Evolutionary conservation across 2,888 invertebrate species (phyloP), one percentile per base, ranked within the genome.

Genomic region (Acrobasis suavella): DNA sequence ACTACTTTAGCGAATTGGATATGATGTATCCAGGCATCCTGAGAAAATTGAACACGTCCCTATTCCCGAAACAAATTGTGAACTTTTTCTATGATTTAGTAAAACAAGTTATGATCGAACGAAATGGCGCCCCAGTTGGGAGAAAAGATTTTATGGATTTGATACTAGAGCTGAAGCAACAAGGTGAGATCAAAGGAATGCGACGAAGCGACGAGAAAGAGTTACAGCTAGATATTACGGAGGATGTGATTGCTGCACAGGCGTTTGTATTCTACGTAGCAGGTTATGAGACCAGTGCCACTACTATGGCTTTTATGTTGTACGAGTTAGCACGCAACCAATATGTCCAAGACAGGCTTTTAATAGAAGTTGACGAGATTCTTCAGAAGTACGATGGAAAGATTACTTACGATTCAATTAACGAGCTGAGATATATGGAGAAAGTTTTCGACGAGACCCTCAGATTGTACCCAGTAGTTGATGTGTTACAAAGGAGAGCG

Each of bases 271-370:
- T 92, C 69, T 91, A 87, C 64, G 74, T 78, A 1, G 93, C 83
- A 9, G 92, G 92, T 0, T 92, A 86, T 67, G 92, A 91, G 67
- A 91, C 91, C 0, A 86, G 84, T 50, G 85, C 92, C 0, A 83
- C 87, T 0, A 83, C 87, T 0, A 76, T 91, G 67, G 65, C 83
- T 0, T 89, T 81, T 55, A 66, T 83, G 46, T 65, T 86, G 10
- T 85, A 86, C 63, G 75, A 85, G 65, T 65, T 92, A 12, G 87
- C 90, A 0, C 54, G 71, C 3, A 79, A 91, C 67, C 83, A 77
- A 14, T 74, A 86, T 1, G 67, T 91, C 0, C 92, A 92, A 72
- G 76, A 80, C 0, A 86, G 80, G 70, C 54, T 88, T 3, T 65
- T 70, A 6, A 65, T 64, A 17, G 81, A 85, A 72, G 78, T 92